phyloP scores from a whole-genome alignment of 2,797 vertebrate genomes.

The Scarus forsteni region DNA sequence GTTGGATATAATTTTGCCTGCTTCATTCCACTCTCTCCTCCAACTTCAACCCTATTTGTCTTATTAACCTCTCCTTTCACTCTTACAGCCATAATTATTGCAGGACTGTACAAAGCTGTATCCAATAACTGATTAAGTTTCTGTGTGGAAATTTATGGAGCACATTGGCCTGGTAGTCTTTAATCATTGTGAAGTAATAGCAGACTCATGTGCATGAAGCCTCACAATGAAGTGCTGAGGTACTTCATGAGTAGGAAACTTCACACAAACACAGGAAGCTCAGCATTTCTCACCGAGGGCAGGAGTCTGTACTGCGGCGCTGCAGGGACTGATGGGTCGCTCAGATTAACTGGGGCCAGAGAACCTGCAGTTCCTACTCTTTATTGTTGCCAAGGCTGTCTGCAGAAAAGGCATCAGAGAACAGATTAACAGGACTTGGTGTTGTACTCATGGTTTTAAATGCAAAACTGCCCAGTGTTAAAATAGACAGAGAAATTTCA shows the following conservation, averaged over 20 bases:
- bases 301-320: conserved; percentile 83
- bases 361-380: conserved; percentile 83
- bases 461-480: too few relatives aligned
- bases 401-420: conserved; percentile 34
- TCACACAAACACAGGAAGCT: conserved; percentile 99
- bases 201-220: conserved; percentile 66
- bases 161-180: conserved; percentile 64
- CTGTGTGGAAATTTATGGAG: conserved; percentile 61
- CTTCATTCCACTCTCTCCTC: conserved; percentile 57
- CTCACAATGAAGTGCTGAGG: conserved; percentile 87
- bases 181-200: conserved; percentile 76
- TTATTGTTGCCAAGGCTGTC: conserved; percentile 85
- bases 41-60: conserved; percentile 61
- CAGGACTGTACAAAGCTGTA: conserved; percentile 7
- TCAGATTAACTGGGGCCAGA: conserved; percentile 92
- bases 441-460: not conserved
- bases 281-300: conserved; percentile 88
- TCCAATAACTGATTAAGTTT: conserved; percentile 25
- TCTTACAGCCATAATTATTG: conserved; percentile 6
- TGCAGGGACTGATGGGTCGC: conserved; percentile 85
- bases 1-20: conserved; percentile 47
- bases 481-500: too few relatives aligned
- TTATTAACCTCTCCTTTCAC: conserved; percentile 31
- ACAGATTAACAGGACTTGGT: conserved; percentile 15
- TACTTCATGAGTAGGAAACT: conserved; percentile 93